Conservation (phyloP, 2,888 invertebrate genomes). For the Aradus depressus region DNA sequence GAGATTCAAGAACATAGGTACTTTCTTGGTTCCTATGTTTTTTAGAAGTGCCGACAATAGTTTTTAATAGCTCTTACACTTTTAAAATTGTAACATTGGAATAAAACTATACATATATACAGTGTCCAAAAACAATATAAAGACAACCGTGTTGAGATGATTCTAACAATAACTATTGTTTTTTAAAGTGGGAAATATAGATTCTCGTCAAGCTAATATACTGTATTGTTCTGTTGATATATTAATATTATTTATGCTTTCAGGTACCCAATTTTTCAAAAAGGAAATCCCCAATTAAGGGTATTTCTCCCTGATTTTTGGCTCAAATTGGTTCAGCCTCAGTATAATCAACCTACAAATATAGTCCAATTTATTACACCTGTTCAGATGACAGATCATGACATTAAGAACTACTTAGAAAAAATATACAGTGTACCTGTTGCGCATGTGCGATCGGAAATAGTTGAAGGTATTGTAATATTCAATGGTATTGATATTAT, state of each 20-base stretch:
- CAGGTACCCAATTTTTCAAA: slow-evolving; percentile 83
- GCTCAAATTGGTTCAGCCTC: slow-evolving; percentile 78
- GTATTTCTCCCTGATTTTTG: slow-evolving; percentile 94
- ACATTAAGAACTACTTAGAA: slow-evolving; percentile 85
- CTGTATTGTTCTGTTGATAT: neutral
- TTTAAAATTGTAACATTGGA: no score
- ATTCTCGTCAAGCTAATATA: no score
- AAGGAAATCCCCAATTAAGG: slow-evolving; percentile 86
- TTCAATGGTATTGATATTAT: neutral
- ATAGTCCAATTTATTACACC: slow-evolving; percentile 81
- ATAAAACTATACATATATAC: no score
- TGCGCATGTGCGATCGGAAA: slow-evolving; percentile 61
- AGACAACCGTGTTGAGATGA: no score
- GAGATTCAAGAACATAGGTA: no score
- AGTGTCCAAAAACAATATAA: no score
- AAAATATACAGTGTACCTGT: slow-evolving; percentile 88
- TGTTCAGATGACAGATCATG: slow-evolving; percentile 83
- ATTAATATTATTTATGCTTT: slow-evolving; percentile 27
- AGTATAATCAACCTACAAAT: slow-evolving; percentile 57
- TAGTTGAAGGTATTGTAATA: slow-evolving; percentile 36
- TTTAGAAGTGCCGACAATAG: no score
- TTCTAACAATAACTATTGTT: no score
- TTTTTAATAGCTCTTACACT: no score
- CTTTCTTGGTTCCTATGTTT: no score
- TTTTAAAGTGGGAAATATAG: no score